phyloP scores from a whole-genome alignment of 2,797 vertebrate genomes.

The Paramormyrops hopkinsi region DNA sequence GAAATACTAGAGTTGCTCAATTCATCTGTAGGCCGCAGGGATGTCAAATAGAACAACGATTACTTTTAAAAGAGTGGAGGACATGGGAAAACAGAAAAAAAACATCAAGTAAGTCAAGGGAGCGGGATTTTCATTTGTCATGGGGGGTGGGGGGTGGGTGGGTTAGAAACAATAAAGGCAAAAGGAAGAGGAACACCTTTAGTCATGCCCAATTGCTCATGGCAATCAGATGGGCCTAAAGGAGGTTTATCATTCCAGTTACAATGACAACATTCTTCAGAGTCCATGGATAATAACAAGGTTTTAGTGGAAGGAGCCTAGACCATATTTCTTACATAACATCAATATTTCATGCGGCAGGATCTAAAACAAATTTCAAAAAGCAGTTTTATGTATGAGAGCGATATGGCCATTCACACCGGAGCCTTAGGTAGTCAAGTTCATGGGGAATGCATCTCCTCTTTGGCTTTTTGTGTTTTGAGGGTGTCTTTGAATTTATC shows the following conservation, averaged over 20 bases:
- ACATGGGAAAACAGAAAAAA: not conserved
- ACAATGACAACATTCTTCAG: not conserved
- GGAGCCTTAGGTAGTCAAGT: not conserved
- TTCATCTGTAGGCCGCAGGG: conserved; percentile 25
- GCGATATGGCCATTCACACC: not conserved
- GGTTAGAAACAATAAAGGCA: conserved; percentile 2
- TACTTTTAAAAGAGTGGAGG: not conserved
- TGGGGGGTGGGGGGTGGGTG: not conserved
- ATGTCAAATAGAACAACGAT: conserved; percentile 19
- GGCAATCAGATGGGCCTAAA: not conserved
- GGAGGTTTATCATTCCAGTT: not conserved
- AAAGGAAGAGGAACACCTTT: not conserved
- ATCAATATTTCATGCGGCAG: not conserved
- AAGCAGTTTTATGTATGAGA: not conserved
- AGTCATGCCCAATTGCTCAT: not conserved
- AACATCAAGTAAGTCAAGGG: not conserved
- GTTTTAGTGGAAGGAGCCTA: not conserved
- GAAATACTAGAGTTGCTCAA: conserved; percentile 28
- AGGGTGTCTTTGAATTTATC: not conserved
- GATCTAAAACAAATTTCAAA: conserved; percentile 2
- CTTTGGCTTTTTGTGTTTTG: not conserved
- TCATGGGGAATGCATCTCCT: not conserved
- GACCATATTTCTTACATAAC: not conserved
- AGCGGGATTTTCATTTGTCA: not conserved
- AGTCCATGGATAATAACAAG: not conserved